Percentiles rank a stretch among this genome's conserved stretches.
phyloP scores from a whole-genome alignment of 35 echinoderm and acorn worm species.

The Heliocidaris tuberculata region DNA sequence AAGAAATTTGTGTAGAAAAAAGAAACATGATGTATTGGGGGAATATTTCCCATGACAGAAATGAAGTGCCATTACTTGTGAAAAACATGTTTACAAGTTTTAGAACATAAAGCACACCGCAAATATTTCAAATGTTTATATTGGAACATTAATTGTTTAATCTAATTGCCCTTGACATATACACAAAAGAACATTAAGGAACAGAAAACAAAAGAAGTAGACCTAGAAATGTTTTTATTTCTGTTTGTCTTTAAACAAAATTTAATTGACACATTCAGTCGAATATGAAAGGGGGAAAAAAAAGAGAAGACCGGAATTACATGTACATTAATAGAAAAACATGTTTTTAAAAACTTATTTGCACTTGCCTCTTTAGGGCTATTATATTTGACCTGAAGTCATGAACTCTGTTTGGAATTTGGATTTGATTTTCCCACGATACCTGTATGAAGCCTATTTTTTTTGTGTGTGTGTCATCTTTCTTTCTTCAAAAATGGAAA shows the following conservation, averaged over 20 bases:
- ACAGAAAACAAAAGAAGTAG: too few species aligned
- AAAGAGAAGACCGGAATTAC: background rate
- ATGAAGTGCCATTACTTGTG: background rate
- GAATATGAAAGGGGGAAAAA: background rate
- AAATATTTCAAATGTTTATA: background rate
- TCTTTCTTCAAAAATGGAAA: background rate
- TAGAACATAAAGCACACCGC: background rate
- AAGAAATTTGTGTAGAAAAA: background rate
- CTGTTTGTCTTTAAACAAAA: too few species aligned
- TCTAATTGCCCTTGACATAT: background rate
- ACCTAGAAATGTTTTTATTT: too few species aligned
- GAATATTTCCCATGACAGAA: background rate
- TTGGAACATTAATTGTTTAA: background rate
- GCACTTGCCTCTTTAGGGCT: background rate
- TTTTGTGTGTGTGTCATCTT: background rate
- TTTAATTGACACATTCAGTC: background rate
- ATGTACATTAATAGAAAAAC: background rate
- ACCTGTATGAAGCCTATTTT: background rate
- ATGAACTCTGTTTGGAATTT: background rate
- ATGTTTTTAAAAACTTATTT: background rate
- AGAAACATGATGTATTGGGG: background rate
- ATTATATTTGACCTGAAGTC: background rate
- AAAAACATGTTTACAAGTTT: background rate
- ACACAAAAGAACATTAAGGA: background rate
- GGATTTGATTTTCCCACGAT: background rate